Evolutionary conservation across 1,140 invertebrate genomes (phyloP).

Genomic region (Drosophila nebulosa): DNA sequence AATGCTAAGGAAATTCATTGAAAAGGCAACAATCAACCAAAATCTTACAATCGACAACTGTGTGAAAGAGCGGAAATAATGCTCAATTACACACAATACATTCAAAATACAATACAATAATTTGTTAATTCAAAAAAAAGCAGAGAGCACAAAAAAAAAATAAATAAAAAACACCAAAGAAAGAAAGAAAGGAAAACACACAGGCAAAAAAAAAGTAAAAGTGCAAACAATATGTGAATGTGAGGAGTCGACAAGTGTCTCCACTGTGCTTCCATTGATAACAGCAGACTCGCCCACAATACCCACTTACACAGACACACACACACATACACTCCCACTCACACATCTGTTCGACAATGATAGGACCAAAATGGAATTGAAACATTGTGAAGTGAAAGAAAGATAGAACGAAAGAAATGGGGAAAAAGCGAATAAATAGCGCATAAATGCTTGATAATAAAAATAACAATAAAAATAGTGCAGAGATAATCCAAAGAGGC

Average conservation of each 20-base stretch:
- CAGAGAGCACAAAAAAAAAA: not conserved
- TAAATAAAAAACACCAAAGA: too few relatives aligned
- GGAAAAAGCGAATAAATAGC: slow-evolving; percentile 12
- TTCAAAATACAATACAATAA: slow-evolving; percentile 47
- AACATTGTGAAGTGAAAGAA: slow-evolving; percentile 61
- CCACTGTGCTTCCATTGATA: slow-evolving; percentile 62
- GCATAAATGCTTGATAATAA: slow-evolving; percentile 52
- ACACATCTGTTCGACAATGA: not conserved
- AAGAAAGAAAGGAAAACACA: too few relatives aligned
- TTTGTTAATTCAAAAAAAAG: slow-evolving; percentile 40
- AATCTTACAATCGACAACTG: slow-evolving; percentile 12
- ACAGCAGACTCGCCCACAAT: slow-evolving; percentile 39
- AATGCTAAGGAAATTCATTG: slow-evolving; percentile 22
- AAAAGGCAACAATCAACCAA: slow-evolving; percentile 55
- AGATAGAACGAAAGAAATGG: slow-evolving; percentile 27
- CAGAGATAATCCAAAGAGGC: slow-evolving; percentile 23
- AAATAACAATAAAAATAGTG: slow-evolving; percentile 30
- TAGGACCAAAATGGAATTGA: slow-evolving; percentile 58
- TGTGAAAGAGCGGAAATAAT: slow-evolving; percentile 64
- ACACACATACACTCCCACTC: not conserved
- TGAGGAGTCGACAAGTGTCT: slow-evolving; percentile 25
- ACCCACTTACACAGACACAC: slow-evolving; percentile 9
- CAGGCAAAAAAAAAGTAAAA: slow-evolving; percentile 53
- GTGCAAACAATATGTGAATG: slow-evolving; percentile 67
- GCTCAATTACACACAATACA: slow-evolving; percentile 72